phyloP scores from a whole-genome alignment of 1,140 invertebrate species.

The Mizuhopecten yessoensis region DNA sequence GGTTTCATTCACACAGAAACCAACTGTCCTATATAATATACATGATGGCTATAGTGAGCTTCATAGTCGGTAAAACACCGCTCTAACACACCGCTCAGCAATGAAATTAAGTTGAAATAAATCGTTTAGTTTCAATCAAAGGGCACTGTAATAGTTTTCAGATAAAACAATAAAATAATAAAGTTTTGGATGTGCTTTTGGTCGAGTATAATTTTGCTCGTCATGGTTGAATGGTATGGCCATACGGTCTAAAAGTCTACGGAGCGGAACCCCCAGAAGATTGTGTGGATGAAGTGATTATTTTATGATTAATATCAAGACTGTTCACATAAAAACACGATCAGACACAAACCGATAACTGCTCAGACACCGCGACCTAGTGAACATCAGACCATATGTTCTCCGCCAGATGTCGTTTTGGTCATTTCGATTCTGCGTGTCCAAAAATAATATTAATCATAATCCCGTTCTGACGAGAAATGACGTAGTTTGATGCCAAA shows the following conservation, averaged over 20 bases:
- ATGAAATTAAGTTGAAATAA: background rate
- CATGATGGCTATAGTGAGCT: too few species aligned
- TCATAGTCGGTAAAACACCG: too few species aligned
- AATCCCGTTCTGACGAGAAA: background rate
- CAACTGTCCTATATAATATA: background rate
- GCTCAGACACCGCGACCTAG: background rate
- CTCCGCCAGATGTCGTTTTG: background rate
- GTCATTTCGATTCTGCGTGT: background rate
- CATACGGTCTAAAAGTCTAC: background rate
- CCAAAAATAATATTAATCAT: slow-evolving; percentile 1
- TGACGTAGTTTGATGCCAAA: background rate
- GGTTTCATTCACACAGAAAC: background rate
- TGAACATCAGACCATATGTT: background rate
- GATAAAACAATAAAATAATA: background rate
- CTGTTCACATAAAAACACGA: background rate
- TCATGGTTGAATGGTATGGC: background rate
- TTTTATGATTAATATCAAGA: background rate
- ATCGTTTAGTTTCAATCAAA: background rate
- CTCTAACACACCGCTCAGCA: too few species aligned
- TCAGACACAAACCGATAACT: background rate
- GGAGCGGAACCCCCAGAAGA: background rate
- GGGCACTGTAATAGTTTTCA: background rate
- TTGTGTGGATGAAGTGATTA: slow-evolving; percentile 11
- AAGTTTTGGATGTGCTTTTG: background rate
- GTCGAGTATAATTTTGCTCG: background rate